These are phyloP conservation scores for Aproaerema taeniolella DNA, from an alignment of 2,888 invertebrate genomes.

Conservation along the genomic window DNA sequence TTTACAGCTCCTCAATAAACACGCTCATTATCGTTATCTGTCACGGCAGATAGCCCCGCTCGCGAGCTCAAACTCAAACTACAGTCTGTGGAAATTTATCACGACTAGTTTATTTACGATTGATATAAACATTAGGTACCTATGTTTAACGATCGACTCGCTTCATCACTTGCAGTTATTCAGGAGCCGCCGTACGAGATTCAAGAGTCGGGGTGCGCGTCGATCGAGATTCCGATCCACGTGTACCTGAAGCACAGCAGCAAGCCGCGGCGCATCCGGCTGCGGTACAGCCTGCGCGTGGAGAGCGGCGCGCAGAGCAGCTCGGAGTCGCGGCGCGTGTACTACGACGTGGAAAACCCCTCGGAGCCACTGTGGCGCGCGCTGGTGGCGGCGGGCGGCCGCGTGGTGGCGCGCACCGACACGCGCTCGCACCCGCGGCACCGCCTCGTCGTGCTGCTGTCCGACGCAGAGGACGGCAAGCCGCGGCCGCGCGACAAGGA, in stretches of 20 bases:
- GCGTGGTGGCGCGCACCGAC: conserved; percentile 47
- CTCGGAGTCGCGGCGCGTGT: conserved; percentile 56
- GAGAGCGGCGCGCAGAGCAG: conserved; percentile 56
- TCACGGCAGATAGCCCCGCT: conserved; percentile 40
- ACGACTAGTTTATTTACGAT: conserved; percentile 3
- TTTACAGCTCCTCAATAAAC: conserved; percentile 27
- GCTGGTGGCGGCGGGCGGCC: conserved; percentile 62
- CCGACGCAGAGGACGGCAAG: conserved; percentile 37
- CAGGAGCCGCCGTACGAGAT: conserved; percentile 74
- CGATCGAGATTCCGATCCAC: conserved; percentile 67
- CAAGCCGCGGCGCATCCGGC: conserved; percentile 61
- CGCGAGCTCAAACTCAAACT: conserved; percentile 32
- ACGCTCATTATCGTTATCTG: conserved; percentile 49
- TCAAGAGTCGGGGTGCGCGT: conserved; percentile 67
- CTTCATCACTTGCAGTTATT: conserved; percentile 51
- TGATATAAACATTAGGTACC: conserved; percentile 19
- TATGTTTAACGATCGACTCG: conserved; percentile 12
- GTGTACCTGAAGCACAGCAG: conserved; percentile 65
- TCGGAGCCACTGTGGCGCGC: conserved; percentile 52
- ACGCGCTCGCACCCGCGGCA: conserved; percentile 27
- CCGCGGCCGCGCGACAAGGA: conserved; percentile 21
- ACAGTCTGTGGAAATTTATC: conserved; percentile 18
- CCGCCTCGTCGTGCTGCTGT: conserved; percentile 44
- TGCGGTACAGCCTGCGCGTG: conserved; percentile 60
- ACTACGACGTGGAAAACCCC: conserved; percentile 65